Base-by-base conservation (phyloP, 2,888 invertebrate species). In the Teleogryllus oceanicus region DNA sequence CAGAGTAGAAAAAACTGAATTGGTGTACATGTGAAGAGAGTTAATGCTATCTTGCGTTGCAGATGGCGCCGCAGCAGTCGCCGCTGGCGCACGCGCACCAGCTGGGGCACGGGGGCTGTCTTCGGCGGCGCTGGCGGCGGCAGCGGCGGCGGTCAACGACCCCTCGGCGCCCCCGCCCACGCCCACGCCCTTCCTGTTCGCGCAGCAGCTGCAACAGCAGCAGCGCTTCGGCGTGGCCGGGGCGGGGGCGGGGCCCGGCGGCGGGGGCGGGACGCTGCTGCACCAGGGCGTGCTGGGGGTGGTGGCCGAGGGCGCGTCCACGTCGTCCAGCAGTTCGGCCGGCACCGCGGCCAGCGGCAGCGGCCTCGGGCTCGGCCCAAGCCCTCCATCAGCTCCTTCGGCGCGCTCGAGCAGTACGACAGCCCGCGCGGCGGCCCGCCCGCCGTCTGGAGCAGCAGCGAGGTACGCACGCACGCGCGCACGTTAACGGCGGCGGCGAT, bases 261-360 rank as follows among this genome's bases (percentile, higher is more conserved):
- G 84, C 84, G 81, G 82, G 16, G n/a, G 62, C 82, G 80, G 86
- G n/a, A 85, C 85, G 20, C 85, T 86, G 49, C 83, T 87, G 50
- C 88, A 87, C 82, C 87, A 87, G 82, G 88, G 87, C 12, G 87
- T 87, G 82, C 85, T 86, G 80, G 88, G 86, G 18, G 87, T 87
- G 74, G 85, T 86, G 77, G 83, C 83, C 49, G 84, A 83, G 18
- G 84, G 83, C 11, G 80, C 83, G 11, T 83, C 83, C n/a, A 83
- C 83, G 12, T 84, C 84, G 75, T 83, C 84, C 24, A 83, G 83
- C 13, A 83, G 83, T 11, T 84, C 83, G n/a, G 81, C 79, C 16
- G 80, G 81, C n/a, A 82, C 82, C n/a, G 80, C 81, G 11, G 82
- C 79, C 2, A 81, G 81, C 21, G 80, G 62, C 13, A 37, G 37